Evolutionary conservation across 2,797 vertebrate species (phyloP), one percentile per base, ranked within the genome.

Genomic region (Mus spretus): DNA sequence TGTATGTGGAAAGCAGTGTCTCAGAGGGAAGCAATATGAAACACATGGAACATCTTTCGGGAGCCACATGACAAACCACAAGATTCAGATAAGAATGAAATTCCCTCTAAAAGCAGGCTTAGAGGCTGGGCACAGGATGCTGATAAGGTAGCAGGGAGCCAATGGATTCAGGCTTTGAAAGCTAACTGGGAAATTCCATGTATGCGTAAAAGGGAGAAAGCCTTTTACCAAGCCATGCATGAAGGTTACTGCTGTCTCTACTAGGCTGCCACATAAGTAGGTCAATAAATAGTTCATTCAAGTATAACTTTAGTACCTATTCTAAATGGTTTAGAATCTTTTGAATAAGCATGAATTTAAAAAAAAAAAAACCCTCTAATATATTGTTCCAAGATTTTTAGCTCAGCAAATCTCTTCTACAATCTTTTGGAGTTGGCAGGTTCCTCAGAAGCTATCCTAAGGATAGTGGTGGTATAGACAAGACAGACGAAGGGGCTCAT

Each of bases 231-330:
- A 44, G 77, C 34, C 31, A 6, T 22, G 59, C 24, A 28, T 12
- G 50, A 26, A n/a, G 47, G 61, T 79, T 65, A 61, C 61, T 78
- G 14, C 44, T 37, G 0, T 59, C 0, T 85, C 91, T 53, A 20
- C 40, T 40, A 5, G 44, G 3, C 53, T 80, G 55, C 26, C 61
- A 34, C 20, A 7, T n/a, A 34, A 61, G 2, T 22, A 31, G 22
- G 10, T 92, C 86, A 31, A 13, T 57, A 78, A 93, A 88, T 53
- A 79, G 89, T 91, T 78, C 88, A 19, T 80, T 28, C 79, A 92
- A 84, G 8, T 26, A 37, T 59, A 86, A 40, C n/a, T 59, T 81
- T 5, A 26, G 17, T 96, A n/a, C 77, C n/a, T 89, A 26, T 72
- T 86, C 61, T 67, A 10, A 59, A 79, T 61, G 55, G 7, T 59